These are phyloP conservation scores for Oncorhynchus tshawytscha DNA, from an alignment of 2,113 vertebrate genomes.

Conservation along the genomic window DNA sequence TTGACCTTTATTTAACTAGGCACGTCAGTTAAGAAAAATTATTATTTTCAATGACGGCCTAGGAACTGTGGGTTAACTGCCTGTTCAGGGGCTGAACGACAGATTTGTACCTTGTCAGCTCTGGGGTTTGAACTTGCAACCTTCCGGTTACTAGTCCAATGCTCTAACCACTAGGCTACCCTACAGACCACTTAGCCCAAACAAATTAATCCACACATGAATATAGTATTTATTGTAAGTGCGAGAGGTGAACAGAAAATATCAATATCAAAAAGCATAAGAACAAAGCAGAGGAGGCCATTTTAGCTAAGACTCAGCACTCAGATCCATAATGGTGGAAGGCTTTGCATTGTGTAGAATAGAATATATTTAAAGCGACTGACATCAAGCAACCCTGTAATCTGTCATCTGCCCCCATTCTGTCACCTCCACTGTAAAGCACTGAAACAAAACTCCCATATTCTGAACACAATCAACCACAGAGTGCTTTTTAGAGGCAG, in stretches of 20 bases:
- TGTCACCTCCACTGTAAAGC: constrained; percentile 50
- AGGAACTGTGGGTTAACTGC: no score
- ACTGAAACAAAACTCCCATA: constrained; percentile 26
- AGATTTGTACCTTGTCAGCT: no score
- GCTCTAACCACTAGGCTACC: no score
- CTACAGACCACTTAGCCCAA: background rate
- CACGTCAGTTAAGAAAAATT: no score
- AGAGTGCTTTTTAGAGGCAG: background rate
- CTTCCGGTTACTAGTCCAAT: no score
- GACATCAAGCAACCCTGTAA: constrained; percentile 41
- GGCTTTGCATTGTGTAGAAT: constrained; percentile 20
- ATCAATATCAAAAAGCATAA: background rate
- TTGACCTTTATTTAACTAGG: no score
- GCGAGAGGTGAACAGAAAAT: background rate
- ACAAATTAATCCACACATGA: background rate
- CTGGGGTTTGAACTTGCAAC: no score
- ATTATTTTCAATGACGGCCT: no score
- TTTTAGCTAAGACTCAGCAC: background rate
- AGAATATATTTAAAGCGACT: constrained; percentile 21
- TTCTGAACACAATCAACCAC: constrained; percentile 14
- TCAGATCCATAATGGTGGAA: background rate
- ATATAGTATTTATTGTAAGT: background rate
- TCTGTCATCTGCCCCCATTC: constrained; percentile 62
- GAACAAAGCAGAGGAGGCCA: background rate
- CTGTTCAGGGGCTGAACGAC: no score